Evolutionary conservation across 2,113 vertebrate genomes (phyloP), one percentile per base, ranked within the genome.

Genomic region (Rynchops niger): DNA sequence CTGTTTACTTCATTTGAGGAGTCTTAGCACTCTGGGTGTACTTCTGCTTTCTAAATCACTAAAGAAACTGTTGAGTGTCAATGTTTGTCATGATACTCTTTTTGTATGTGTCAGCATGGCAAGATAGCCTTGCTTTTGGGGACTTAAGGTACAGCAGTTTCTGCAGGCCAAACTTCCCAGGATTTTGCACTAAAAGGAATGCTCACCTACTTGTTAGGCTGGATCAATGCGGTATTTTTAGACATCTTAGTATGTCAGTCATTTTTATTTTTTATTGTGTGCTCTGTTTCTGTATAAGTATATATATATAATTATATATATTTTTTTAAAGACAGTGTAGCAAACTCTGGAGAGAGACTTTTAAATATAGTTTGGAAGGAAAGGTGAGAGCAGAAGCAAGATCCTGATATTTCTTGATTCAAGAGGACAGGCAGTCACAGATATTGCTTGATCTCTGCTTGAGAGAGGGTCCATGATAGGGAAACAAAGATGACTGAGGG

Each of bases 181-280:
- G 43, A 52, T 49, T 88, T 78, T 36, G 11, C 18, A 23, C 65
- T 93, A 43, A 90, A 91, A 90, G 62, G 30, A 96, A 87, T 69
- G 62, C 36, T 82, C 18, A 27, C 47, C n/a, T 89, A 94, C 83
- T 95, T 92, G 86, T 94, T 86, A 86, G 47, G 61, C 47, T 82
- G 90, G 38, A 93, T 95, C 78, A 88, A 36, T 95, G 63, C 69
- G 45, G 25, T 88, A 29, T 92, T 97, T 97, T 97, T 94, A 97
- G 58, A 82, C 67, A 84, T 70, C 32, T 91, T 89, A 80, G 43
- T 84, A 61, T 80, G 86, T 83, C 86, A 84, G 71, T 80, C 61
- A 82, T 88, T 96, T 84, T 43, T 78, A 58, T 88, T 88, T 88
- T 82, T 40, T 18, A 36, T 77, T 20, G 13, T n/a, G 5, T 50